Conservation (phyloP, 2,797 vertebrate species). For the Pelobates cultripes region DNA sequence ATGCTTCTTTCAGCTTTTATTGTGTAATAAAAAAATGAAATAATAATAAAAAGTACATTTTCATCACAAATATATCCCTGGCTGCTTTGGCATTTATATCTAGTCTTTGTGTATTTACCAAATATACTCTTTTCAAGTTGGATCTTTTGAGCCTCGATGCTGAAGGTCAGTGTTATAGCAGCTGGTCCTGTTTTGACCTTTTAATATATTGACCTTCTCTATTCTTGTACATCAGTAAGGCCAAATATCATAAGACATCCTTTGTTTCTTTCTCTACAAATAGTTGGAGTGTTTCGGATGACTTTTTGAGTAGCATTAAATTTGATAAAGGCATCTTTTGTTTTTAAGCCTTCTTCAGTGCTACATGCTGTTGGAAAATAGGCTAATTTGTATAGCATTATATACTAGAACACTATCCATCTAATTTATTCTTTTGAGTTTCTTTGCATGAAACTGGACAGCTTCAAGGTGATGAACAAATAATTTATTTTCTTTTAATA, state of each 20-base stretch:
- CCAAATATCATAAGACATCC: constrained; percentile 36
- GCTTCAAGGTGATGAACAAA: no score
- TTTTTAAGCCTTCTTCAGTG: not conserved
- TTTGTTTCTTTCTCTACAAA: constrained; percentile 49
- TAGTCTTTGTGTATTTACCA: not conserved
- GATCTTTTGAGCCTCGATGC: not conserved
- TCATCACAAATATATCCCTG: not conserved
- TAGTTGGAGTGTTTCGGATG: constrained; percentile 26
- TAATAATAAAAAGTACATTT: not conserved
- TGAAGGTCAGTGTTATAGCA: constrained; percentile 29
- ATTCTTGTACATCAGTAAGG: not conserved
- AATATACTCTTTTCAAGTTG: not conserved
- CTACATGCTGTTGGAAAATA: not conserved
- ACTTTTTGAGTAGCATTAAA: constrained; percentile 13
- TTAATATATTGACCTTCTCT: constrained; percentile 49
- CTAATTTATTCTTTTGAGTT: no score
- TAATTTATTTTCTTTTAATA: no score
- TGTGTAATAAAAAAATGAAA: not conserved
- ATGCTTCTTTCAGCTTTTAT: not conserved
- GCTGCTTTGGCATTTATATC: constrained; percentile 3
- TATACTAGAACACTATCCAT: not conserved
- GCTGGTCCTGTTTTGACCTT: not conserved
- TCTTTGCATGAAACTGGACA: no score
- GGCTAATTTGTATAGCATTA: not conserved
- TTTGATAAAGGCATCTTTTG: constrained; percentile 1